These are phyloP conservation scores for Ochlodes sylvanus DNA, from an alignment of 2,888 invertebrate species.

Conservation along the genomic window DNA sequence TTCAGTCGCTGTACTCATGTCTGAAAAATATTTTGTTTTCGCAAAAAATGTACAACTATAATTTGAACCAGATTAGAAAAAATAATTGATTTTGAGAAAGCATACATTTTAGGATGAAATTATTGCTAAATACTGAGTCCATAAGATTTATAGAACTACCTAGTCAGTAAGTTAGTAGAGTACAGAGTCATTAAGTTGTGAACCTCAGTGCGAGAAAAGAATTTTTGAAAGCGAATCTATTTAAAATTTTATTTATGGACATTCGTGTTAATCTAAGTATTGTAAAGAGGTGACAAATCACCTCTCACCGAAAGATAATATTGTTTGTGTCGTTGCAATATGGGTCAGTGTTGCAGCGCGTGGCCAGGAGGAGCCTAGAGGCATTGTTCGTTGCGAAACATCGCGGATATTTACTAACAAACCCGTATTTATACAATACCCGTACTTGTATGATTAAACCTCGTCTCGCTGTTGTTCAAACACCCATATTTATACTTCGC, in stretches of 20 bases:
- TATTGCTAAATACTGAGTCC: no score
- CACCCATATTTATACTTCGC: conserved; percentile 51
- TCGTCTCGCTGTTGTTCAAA: conserved; percentile 50
- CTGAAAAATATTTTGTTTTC: background rate
- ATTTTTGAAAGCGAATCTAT: no score
- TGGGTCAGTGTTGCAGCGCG: conserved; percentile 42
- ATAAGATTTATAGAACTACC: no score
- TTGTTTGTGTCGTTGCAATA: conserved; percentile 32
- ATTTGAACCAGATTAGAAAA: no score
- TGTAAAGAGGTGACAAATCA: background rate
- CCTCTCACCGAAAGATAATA: background rate
- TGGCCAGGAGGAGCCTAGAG: conserved; percentile 50
- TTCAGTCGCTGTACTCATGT: background rate
- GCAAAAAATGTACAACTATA: no score
- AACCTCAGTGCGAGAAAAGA: no score
- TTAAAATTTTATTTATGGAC: no score
- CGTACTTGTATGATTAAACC: conserved; percentile 48
- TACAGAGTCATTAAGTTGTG: no score
- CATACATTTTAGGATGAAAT: no score
- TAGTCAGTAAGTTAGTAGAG: no score
- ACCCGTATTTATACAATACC: conserved; percentile 55
- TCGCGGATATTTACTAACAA: conserved; percentile 68
- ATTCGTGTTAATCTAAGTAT: no score
- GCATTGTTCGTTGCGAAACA: conserved; percentile 66
- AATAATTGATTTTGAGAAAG: no score